A percentile compares a stretch with the other conserved stretches of the same genome.
phyloP scores from a whole-genome alignment of 2,113 vertebrate genomes.

The Himantopus leucocephalus region DNA sequence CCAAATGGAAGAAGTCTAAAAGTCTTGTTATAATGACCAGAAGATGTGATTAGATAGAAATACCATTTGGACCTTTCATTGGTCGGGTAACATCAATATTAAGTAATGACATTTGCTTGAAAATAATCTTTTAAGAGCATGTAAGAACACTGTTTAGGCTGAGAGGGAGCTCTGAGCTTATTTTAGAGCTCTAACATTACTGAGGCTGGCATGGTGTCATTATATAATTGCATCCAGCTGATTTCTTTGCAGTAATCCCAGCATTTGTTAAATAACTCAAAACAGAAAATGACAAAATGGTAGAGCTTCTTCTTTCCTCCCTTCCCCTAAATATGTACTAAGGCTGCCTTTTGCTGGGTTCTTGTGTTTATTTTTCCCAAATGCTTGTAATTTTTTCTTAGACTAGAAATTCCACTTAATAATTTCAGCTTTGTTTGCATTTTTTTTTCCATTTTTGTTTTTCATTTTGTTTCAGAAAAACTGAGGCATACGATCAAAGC shows the following conservation, averaged over 20 bases:
- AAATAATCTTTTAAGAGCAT: background rate
- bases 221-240: background rate
- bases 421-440: background rate
- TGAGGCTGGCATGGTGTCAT: background rate
- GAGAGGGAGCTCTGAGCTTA: constrained; percentile 20
- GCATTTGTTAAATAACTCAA: background rate
- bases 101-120: background rate
- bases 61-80: background rate
- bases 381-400: background rate
- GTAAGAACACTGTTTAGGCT: background rate
- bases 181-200: background rate
- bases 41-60: background rate
- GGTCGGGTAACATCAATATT: background rate
- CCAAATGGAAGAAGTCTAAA: background rate
- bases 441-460: too few species aligned
- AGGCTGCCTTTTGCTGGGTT: background rate
- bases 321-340: background rate
- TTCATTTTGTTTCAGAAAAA: background rate
- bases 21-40: background rate
- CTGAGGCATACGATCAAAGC: background rate
- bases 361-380: background rate
- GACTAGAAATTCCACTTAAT: background rate
- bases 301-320: background rate
- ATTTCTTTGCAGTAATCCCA: background rate
- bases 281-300: background rate